Conservation (phyloP, 2,113 vertebrate species). For the Archocentrus centrarchus region DNA sequence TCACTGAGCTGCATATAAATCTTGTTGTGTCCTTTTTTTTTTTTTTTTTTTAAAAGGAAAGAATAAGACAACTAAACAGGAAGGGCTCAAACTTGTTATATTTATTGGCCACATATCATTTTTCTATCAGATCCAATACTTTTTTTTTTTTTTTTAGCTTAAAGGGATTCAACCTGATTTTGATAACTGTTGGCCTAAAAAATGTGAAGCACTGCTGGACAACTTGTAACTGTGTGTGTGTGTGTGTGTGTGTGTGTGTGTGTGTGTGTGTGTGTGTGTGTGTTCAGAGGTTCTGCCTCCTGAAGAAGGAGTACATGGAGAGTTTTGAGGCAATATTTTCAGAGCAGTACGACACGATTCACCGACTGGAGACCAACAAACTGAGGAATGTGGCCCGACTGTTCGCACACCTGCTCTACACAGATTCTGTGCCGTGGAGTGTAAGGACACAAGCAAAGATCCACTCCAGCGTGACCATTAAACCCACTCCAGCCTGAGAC, state of each 20-base stretch:
- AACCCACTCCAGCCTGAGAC: not conserved
- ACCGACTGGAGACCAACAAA: slow-evolving; percentile 98
- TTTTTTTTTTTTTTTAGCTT: not conserved
- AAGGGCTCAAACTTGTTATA: not conserved
- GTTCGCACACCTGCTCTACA: slow-evolving; percentile 97
- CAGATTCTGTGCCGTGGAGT: slow-evolving; percentile 97
- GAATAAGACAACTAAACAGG: not conserved
- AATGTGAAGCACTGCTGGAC: too few species aligned
- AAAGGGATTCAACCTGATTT: not conserved
- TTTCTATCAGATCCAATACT: too few species aligned
- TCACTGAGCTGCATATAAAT: not conserved
- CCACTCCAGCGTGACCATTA: not conserved
- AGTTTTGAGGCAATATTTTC: slow-evolving; percentile 96
- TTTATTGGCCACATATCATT: not conserved
- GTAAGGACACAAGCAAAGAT: slow-evolving; percentile 79
- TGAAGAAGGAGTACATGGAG: slow-evolving; percentile 99
- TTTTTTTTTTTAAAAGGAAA: not conserved
- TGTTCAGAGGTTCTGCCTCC: slow-evolving; percentile 92
- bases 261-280: not conserved
- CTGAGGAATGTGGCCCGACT: slow-evolving; percentile 96
- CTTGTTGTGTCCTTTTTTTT: not conserved
- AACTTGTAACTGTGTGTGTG: not conserved
- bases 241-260: not conserved
- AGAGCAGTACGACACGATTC: slow-evolving; percentile 97
- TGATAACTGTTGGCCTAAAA: too few species aligned